Conservation (phyloP, 2,113 vertebrate genomes). For the Perccottus glenii region DNA sequence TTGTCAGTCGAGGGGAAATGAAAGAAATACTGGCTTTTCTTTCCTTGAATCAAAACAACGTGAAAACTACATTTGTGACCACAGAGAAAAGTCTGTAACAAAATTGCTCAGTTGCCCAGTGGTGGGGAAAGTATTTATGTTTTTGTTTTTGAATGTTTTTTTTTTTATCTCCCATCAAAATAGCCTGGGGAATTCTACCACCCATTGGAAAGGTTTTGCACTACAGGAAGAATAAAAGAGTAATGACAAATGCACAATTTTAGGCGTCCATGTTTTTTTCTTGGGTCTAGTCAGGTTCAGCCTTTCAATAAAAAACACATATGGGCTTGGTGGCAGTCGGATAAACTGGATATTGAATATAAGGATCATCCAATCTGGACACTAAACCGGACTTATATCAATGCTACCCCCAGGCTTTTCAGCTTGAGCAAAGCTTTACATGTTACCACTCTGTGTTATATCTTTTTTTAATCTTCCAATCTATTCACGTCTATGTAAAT, state of each 20-base stretch:
- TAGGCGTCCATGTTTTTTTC: conserved; percentile 48
- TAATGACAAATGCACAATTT: conserved; percentile 47
- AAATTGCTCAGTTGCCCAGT: conserved; percentile 47
- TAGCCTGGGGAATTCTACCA: conserved; percentile 45
- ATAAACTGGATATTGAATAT: conserved; percentile 71
- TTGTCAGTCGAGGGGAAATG: conserved; percentile 71
- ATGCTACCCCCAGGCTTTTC: conserved; percentile 72
- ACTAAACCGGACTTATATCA: conserved; percentile 60
- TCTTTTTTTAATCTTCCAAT: conserved; percentile 71
- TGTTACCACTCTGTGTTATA: conserved; percentile 78
- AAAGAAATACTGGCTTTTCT: conserved; percentile 63
- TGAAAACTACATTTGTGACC: conserved; percentile 70
- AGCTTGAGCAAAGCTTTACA: conserved; percentile 63
- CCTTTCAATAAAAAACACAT: conserved; percentile 56
- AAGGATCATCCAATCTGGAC: conserved; percentile 64
- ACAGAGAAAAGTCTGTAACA: conserved; percentile 51
- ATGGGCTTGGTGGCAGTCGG: conserved; percentile 45
- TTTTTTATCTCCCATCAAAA: conserved; percentile 31
- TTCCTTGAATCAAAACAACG: conserved; percentile 57
- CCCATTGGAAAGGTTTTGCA: conserved; percentile 37
- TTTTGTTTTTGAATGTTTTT: conserved; percentile 35
- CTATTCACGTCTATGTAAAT: conserved; percentile 63
- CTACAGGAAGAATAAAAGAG: conserved; percentile 43
- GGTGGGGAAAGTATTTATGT: conserved; percentile 46
- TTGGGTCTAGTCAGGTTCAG: conserved; percentile 59